Conservation (phyloP, 2,113 vertebrate species). For the Orthonyx spaldingii region DNA sequence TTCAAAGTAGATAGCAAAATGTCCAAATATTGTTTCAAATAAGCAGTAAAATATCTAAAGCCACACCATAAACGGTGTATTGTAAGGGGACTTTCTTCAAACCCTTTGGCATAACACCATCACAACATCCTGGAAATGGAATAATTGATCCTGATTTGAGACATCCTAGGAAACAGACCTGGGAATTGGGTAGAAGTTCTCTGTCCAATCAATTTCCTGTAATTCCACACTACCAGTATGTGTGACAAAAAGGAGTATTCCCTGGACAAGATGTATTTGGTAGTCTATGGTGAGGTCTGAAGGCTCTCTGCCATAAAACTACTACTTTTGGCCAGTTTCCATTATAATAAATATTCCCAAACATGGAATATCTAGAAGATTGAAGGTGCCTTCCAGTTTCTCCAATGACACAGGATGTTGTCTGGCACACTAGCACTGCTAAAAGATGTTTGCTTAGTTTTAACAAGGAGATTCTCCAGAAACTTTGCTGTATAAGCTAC, state of each 20-base stretch:
- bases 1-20: neutral
- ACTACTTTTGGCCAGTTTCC: neutral
- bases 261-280: neutral
- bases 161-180: neutral
- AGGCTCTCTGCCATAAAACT: neutral
- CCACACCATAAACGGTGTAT: neutral
- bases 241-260: neutral
- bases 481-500: neutral
- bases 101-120: neutral
- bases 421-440: neutral
- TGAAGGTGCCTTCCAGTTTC: neutral
- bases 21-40: neutral
- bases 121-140: neutral
- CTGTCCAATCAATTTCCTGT: neutral
- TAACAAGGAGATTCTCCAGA: neutral
- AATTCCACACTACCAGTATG: neutral
- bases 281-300: neutral
- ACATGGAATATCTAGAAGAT: neutral
- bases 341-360: neutral
- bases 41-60: neutral
- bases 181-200: neutral
- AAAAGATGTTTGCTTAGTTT: neutral
- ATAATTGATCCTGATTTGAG: neutral
- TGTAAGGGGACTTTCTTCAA: neutral
- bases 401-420: neutral